Evolutionary conservation across 2,797 vertebrate species (phyloP), one percentile per base, ranked within the genome.

Genomic region (Lepilemur septentrionalis): DNA sequence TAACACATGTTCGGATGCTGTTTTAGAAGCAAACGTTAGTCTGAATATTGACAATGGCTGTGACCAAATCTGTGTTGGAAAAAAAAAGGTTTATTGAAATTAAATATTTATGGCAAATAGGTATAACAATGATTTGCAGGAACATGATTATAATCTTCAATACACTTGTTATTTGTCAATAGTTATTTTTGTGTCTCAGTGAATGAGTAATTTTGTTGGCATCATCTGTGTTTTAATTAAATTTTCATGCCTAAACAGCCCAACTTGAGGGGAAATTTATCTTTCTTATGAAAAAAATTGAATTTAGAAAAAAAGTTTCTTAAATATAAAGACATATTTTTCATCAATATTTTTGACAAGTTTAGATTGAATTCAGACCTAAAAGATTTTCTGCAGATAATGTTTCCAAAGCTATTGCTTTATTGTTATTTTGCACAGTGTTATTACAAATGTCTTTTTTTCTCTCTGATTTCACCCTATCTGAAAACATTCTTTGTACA

Each of bases 331-430:
- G 93, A 82, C 17, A 97, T 83, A 96, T 96, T 97, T 98, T 43
- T 96, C 94, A 97, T 98, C 97, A 96, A 95, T 98, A 96, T 95
- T 98, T 98, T 98, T 98, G 98, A 97, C 96, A 98, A 76, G 15
- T 97, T 97, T 97, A 85, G 96, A 98, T 98, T 98, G 96, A 96
- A 97, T 98, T 98, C 96, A 97, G 95, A 95, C 96, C 95, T 96
- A 97, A 92, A 98, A 97, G 96, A 93, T 95, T 98, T 98, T 97
- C 93, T 98, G 90, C 93, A 95, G 84, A 95, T 82, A 96, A 93
- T 91, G 89, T 95, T 98, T 97, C 96, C 93, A 97, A 95, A 97
- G 76, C 85, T 97, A 97, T 97, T 98, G 95, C 97, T 98, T 96
- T 97, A 95, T 55, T 55, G 95, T 48, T 92, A 97, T 97, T 97